phyloP scores from a whole-genome alignment of 2,113 vertebrate species.

The Sinocyclocheilus anophthalmus region DNA sequence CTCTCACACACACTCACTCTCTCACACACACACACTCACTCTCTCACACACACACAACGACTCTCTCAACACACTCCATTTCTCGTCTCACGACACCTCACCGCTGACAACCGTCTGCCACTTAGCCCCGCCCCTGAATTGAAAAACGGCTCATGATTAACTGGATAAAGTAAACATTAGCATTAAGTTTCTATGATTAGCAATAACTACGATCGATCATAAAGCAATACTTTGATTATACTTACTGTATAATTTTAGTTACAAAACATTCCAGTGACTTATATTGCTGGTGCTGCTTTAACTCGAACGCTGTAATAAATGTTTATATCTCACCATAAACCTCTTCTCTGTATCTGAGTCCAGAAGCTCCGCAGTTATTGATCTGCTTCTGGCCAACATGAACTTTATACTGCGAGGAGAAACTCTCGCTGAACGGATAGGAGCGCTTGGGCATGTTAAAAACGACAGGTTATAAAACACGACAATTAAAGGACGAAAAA shows the following conservation, averaged over 20 bases:
- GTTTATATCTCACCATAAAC: constrained; percentile 80
- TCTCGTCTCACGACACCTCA: no score
- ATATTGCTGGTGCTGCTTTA: not conserved
- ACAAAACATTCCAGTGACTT: not conserved
- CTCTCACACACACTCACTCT: no score
- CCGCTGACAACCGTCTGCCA: no score
- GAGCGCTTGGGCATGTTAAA: constrained; percentile 86
- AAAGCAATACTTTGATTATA: not conserved
- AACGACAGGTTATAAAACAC: not conserved
- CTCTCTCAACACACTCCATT: no score
- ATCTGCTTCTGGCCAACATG: constrained; percentile 85
- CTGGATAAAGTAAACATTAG: no score
- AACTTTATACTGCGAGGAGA: constrained; percentile 89
- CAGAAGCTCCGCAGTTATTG: constrained; percentile 81
- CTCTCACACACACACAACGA: no score
- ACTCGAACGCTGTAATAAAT: not conserved
- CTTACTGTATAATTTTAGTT: not conserved
- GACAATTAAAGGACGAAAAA: no score
- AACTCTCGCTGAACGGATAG: constrained; percentile 83
- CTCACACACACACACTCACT: no score
- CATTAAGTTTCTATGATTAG: no score
- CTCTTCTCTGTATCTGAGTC: constrained; percentile 79
- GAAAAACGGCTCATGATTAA: not conserved
- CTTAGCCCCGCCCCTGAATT: not conserved
- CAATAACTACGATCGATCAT: not conserved